phyloP scores from a whole-genome alignment of 2,113 vertebrate species.

The Oncorhynchus gorbuscha region DNA sequence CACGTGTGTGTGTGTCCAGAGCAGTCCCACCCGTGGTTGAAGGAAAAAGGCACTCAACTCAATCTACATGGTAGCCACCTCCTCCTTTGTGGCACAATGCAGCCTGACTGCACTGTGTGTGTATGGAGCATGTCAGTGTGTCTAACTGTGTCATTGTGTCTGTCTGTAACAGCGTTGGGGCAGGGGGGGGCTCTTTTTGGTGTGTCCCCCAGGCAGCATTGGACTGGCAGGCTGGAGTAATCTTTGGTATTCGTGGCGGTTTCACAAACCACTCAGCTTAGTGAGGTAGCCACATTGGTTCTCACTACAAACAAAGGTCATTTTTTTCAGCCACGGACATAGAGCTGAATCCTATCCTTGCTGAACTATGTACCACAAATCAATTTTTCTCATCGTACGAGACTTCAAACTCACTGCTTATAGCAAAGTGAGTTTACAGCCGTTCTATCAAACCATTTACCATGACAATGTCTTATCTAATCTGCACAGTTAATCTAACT shows the following conservation, averaged over 20 bases:
- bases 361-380: constrained; percentile 67
- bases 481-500: constrained; percentile 69
- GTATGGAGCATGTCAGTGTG: constrained; percentile 15
- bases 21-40: constrained; percentile 90
- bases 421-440: constrained; percentile 65
- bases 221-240: constrained; percentile 89
- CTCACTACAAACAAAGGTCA: constrained; percentile 84
- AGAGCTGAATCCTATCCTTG: constrained; percentile 64
- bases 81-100: constrained; percentile 67
- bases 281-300: constrained; percentile 87
- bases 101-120: constrained; percentile 71
- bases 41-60: constrained; percentile 97
- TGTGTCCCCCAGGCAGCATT: constrained; percentile 78
- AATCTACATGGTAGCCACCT: constrained; percentile 74
- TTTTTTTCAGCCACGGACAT: constrained; percentile 64
- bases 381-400: constrained; percentile 49
- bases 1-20: constrained; percentile 57
- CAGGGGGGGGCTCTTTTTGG: constrained; percentile 32
- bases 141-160: constrained; percentile 12
- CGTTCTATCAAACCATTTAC: constrained; percentile 43
- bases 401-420: constrained; percentile 70
- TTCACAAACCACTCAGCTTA: constrained; percentile 92
- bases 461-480: constrained; percentile 58
- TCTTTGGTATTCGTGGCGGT: constrained; percentile 99
- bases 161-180: constrained; percentile 33